Evolutionary conservation across 1,140 invertebrate genomes (phyloP), one percentile per base, ranked within the genome.

Genomic region (Polypedilum pembai): DNA sequence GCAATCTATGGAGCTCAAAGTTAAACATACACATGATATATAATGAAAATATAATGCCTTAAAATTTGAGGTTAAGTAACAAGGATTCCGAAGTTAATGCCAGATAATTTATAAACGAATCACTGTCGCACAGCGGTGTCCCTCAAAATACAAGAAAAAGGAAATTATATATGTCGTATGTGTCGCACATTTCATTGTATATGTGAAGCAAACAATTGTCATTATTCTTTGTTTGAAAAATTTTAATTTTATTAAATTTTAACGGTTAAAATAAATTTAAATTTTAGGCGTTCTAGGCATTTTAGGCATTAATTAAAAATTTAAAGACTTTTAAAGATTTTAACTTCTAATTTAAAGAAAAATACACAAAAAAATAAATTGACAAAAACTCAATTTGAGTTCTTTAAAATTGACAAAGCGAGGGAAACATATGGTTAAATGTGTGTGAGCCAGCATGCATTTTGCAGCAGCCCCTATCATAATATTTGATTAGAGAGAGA

Each of bases 11-110:
- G 24, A 33, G 24, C 24, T 33, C 24, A 33, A 5, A 33, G 1
- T 3, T 33, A 33, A 3, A 33, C 24, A 33, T 5, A 33, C 24
- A 33, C 24, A 33, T 33, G 24, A 33, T 33, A 5, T 33, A 33
- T 56, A 56, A 56, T 56, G 45, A 56, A 56, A 56, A 56, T 56
- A 56, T 56, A 56, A 56, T 56, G 45, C 45, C 45, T 56, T 56
- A 56, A 56, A 56, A 56, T 56, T 56, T 56, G 45, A 56, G 45
- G 45, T 56, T 56, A 56, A 56, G 45, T 56, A 56, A 56, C 45
- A 56, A 56, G 45, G 45, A 56, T 56, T n/a, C 12, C 12, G n/a
- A n/a, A 56, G 12, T 56, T 56, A 56, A 56, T 56, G 45, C 45
- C 45, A 56, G 45, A 56, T 56, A 56, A 56, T 56, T 56, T 56